These are phyloP conservation scores for Clamator glandarius DNA, from an alignment of 2,797 vertebrate species.

Conservation along the genomic window DNA sequence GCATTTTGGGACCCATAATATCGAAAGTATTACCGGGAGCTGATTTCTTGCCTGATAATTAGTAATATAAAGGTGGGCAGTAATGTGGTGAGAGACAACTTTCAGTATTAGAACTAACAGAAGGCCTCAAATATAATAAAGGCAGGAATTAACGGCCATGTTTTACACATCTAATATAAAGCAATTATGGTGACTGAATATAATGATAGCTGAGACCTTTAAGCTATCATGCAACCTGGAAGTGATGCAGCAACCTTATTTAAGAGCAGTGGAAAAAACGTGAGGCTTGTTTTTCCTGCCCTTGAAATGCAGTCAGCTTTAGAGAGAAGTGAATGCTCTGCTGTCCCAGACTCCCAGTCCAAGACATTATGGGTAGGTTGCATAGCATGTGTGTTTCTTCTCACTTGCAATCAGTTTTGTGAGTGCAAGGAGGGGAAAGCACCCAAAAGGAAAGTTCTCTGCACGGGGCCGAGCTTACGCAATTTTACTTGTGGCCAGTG, in stretches of 20 bases:
- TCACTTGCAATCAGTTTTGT: neutral
- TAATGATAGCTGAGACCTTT: neutral
- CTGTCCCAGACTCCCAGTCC: neutral
- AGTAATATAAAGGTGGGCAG: neutral
- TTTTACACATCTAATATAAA: neutral
- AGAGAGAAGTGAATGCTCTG: neutral
- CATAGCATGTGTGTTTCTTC: accelerated
- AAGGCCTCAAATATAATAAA: neutral
- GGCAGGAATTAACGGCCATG: neutral
- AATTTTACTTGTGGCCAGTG: neutral
- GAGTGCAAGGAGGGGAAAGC: neutral
- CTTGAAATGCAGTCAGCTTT: neutral
- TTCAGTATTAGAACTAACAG: neutral
- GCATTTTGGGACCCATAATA: neutral
- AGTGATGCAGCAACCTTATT: neutral
- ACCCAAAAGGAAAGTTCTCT: neutral
- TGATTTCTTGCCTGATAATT: neutral
- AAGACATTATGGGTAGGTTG: accelerated
- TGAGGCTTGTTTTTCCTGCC: neutral
- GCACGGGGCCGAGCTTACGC: neutral
- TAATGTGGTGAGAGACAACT: neutral
- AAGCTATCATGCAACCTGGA: neutral
- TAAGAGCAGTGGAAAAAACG: neutral
- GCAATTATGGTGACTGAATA: neutral
- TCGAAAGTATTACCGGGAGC: neutral